phyloP scores from a whole-genome alignment of 2,113 vertebrate genomes.

The Oriolus oriolus region DNA sequence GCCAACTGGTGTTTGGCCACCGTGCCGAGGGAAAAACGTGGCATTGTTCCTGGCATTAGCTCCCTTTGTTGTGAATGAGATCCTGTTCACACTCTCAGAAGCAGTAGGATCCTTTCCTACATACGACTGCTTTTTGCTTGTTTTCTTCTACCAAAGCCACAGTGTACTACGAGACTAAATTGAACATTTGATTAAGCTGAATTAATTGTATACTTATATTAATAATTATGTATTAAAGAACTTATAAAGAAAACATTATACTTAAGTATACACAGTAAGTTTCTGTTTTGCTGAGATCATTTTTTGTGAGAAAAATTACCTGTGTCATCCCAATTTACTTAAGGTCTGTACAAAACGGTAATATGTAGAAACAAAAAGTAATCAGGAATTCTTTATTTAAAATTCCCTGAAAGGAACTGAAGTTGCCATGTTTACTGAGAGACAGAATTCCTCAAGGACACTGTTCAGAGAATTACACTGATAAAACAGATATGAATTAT shows the following conservation, averaged over 20 bases:
- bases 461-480: constrained; percentile 57
- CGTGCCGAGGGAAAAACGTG: accelerated
- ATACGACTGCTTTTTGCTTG: neutral
- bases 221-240: neutral
- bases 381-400: neutral
- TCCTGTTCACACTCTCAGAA: neutral
- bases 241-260: neutral
- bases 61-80: constrained; percentile 1
- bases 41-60: neutral
- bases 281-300: neutral
- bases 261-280: neutral
- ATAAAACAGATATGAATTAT: constrained; percentile 69
- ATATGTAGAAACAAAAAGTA: neutral
- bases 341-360: neutral
- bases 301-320: neutral
- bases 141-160: neutral
- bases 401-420: neutral
- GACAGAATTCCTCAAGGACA: constrained; percentile 52
- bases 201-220: neutral
- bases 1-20: neutral
- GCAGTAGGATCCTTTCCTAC: neutral
- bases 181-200: neutral
- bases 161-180: neutral
- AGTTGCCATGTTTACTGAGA: constrained; percentile 2
- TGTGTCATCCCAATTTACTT: neutral